Evolutionary conservation across 2,888 invertebrate species (phyloP), one percentile per base, ranked within the genome.

Genomic region (Epistrophe eligans): DNA sequence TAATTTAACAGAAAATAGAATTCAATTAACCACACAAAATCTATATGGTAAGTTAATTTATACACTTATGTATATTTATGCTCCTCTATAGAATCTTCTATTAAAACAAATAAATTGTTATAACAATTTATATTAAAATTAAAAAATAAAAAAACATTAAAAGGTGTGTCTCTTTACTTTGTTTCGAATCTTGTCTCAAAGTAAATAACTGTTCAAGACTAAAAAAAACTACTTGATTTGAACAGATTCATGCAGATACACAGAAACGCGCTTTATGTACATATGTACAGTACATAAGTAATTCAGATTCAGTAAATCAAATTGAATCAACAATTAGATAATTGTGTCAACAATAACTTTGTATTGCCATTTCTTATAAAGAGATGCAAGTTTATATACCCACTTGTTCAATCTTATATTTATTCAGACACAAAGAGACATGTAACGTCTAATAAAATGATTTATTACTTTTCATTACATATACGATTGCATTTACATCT

Each of bases 391-490:
- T 24, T 2, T 24, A 9, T 17, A 9, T 11, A 15, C 62, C 62
- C 62, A 62, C 40, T 40, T 38, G 19, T 19, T 62, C 8, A 40
- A 62, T 62, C 8, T 15, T 24, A 24, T 24, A 24, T 24, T 19
- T 60, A 19, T 40, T 40, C 62, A 62, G 4, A n/a, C 43, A 62
- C 13, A 60, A 19, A 24, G 19, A 24, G 15, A 40, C 8, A 11
- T 45, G 9, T 48, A 48, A 32, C n/a, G 28, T 32, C 64, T 45
- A 5, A 48, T 48, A 48, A 66, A 48, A 66, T 48, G 66, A 66
- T 48, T 66, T 66, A 66, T 66, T 66, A 17, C 66, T 17, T 45
- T 45, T 66, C 45, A 66, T 48, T 66, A 48, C 8, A 24, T 24
- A 2, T 3, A 32, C 2, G 10, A 32, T 66, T 64, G 64, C 43